A percentile compares a stretch with the other conserved stretches of the same genome.
Conservation (phyloP, 2,797 vertebrate species). For the Aphelocoma californica region DNA sequence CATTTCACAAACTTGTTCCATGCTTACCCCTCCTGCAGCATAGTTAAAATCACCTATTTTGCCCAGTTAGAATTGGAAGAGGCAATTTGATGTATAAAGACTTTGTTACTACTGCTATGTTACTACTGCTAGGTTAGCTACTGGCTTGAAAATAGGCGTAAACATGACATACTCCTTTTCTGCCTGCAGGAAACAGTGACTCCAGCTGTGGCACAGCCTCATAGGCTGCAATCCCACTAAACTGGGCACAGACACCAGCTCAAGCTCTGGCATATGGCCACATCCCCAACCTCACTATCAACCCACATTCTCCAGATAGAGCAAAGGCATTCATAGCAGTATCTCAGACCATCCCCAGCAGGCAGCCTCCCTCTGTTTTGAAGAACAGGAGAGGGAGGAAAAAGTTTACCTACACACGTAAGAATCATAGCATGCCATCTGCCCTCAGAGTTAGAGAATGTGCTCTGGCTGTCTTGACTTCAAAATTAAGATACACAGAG, state of each 20-base stretch:
- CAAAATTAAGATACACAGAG: not conserved
- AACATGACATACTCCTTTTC: not conserved
- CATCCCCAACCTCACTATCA: not conserved
- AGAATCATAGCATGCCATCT: not conserved
- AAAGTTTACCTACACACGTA: rapidly evolving
- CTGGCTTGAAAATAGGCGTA: not conserved
- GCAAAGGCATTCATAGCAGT: not conserved
- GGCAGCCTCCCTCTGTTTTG: not conserved
- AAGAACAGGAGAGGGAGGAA: not conserved
- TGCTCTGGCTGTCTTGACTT: not conserved
- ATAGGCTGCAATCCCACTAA: not conserved
- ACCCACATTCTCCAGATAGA: not conserved
- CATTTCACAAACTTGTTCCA: not conserved
- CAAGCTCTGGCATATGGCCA: not conserved
- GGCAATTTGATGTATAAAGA: not conserved
- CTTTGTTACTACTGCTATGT: not conserved
- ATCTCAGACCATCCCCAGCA: not conserved
- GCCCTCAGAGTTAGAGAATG: not conserved
- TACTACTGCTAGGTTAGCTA: not conserved
- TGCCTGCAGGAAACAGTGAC: not conserved
- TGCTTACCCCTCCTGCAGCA: not conserved
- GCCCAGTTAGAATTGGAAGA: not conserved
- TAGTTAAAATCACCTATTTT: not conserved
- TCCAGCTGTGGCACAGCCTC: not conserved
- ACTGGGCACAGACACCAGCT: not conserved